A percentile compares a stretch with the other conserved stretches of the same genome.
Evolutionary conservation across 1,140 invertebrate genomes (phyloP).

Genomic region (Ceratosolen fusciceps): DNA sequence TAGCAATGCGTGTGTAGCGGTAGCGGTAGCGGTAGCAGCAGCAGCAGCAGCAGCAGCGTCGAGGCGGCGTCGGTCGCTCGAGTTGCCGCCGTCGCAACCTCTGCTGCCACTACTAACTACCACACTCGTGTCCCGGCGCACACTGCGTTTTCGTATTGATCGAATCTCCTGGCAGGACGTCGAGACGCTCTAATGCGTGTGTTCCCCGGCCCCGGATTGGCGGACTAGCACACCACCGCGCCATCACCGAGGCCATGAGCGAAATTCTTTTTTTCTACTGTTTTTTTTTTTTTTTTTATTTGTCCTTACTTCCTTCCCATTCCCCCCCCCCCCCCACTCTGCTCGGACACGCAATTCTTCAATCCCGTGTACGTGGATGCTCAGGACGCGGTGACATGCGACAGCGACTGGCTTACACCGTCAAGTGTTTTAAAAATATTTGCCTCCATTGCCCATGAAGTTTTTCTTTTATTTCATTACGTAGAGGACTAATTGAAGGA

Average conservation of each 20-base stretch:
- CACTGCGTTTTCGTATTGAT: slow-evolving; percentile 43
- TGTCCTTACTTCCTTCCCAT: too few relatives aligned
- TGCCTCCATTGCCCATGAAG: too few relatives aligned
- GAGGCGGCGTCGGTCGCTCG: neutral
- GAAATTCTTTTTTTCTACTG: slow-evolving; percentile 35
- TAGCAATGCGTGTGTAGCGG: too few relatives aligned
- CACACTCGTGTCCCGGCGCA: neutral
- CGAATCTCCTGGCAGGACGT: slow-evolving; percentile 46
- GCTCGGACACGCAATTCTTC: neutral
- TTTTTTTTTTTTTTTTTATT: too few relatives aligned
- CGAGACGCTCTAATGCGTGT: slow-evolving; percentile 34
- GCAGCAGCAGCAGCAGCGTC: too few relatives aligned
- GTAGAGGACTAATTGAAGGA: neutral
- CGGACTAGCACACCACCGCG: neutral
- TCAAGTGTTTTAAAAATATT: too few relatives aligned
- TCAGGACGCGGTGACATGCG: neutral
- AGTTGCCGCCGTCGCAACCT: slow-evolving; percentile 4
- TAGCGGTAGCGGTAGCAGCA: too few relatives aligned
- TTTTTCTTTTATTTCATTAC: neutral
- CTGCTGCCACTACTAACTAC: neutral
- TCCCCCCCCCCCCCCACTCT: neutral
- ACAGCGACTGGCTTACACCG: too few relatives aligned
- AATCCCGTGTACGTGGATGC: neutral
- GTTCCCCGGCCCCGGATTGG: slow-evolving; percentile 17
- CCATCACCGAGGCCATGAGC: neutral